Conservation (phyloP, 2,888 invertebrate species). For the Pristionchus entomophagus region DNA sequence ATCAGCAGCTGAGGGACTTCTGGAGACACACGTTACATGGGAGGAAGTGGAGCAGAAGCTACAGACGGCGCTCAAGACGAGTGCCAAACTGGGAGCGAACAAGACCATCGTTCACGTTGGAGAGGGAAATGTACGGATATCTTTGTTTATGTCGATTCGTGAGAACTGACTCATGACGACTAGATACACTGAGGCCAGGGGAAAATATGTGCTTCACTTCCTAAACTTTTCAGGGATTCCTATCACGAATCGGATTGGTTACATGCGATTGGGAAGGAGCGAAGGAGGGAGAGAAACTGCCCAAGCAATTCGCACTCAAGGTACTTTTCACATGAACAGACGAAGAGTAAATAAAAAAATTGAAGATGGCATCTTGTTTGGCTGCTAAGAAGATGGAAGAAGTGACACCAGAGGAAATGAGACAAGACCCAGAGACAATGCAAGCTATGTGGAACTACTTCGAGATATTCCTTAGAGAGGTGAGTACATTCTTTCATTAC, state of each 20-base stretch:
- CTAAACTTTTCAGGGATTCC: not conserved
- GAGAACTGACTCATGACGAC: not conserved
- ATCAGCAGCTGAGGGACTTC: not conserved
- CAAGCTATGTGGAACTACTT: conserved; percentile 5
- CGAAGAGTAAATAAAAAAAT: not conserved
- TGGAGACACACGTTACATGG: conserved; percentile 36
- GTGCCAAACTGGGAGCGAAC: not conserved
- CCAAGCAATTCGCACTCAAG: conserved; percentile 29
- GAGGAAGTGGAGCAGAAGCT: conserved; percentile 9
- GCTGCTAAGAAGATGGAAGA: conserved; percentile 4
- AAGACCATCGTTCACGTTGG: conserved; percentile 12
- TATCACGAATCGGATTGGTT: conserved; percentile 16
- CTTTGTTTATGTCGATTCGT: not conserved
- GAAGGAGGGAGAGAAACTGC: not conserved
- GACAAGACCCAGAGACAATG: not conserved
- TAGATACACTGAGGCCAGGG: not conserved
- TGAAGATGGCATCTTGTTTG: conserved; percentile 6
- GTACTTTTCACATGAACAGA: not conserved
- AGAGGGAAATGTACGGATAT: conserved; percentile 17
- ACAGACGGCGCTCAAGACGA: not conserved
- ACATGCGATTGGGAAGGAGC: conserved; percentile 26
- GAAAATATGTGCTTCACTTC: no score
- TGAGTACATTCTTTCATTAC: no score
- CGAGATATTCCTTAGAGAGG: conserved; percentile 27
- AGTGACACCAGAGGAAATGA: not conserved